These are phyloP conservation scores for Drosophila paulistorum DNA, from an alignment of 1,140 invertebrate genomes.

Conservation along the genomic window DNA sequence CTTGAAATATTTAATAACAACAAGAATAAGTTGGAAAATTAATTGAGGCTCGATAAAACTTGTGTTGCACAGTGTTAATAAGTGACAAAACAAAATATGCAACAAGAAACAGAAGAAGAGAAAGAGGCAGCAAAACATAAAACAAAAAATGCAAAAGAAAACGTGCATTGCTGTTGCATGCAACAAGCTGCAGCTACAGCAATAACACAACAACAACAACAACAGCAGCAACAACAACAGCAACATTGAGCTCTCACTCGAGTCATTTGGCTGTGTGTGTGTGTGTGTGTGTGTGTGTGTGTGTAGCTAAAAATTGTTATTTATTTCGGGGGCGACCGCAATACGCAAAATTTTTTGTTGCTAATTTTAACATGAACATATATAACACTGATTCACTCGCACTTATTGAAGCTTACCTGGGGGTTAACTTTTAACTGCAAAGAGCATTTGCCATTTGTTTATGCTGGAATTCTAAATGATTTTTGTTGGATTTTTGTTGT, in stretches of 20 bases:
- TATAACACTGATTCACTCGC: conserved; percentile 5
- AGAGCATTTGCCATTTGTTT: conserved; percentile 2
- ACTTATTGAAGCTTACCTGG: conserved; percentile 27
- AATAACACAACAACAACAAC: conserved; percentile 24
- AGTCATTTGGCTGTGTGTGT: conserved; percentile 23
- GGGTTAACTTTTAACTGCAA: conserved; percentile 25
- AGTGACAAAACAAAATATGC: conserved; percentile 52
- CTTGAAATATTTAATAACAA: too few species aligned
- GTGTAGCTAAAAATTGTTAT: conserved; percentile 58
- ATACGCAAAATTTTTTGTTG: conserved; percentile 43
- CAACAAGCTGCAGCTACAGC: conserved; percentile 63
- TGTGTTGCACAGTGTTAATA: neutral
- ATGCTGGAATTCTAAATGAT: neutral
- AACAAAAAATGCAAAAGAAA: conserved; percentile 45
- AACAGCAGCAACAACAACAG: conserved; percentile 15
- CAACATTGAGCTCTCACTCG: conserved; percentile 17
- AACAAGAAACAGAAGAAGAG: conserved; percentile 30
- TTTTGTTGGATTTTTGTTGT: neutral
- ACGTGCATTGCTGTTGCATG: conserved; percentile 59
- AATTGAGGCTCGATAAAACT: neutral
- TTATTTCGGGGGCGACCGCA: conserved; percentile 57
- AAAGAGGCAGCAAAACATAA: conserved; percentile 29
- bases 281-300: too few species aligned
- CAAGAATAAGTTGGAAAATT: too few species aligned
- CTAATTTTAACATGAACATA: conserved; percentile 1